Percentiles rank a stretch among this genome's conserved stretches.
Evolutionary conservation across 2,113 vertebrate species (phyloP).

Genomic region (Hemiscyllium ocellatum): DNA sequence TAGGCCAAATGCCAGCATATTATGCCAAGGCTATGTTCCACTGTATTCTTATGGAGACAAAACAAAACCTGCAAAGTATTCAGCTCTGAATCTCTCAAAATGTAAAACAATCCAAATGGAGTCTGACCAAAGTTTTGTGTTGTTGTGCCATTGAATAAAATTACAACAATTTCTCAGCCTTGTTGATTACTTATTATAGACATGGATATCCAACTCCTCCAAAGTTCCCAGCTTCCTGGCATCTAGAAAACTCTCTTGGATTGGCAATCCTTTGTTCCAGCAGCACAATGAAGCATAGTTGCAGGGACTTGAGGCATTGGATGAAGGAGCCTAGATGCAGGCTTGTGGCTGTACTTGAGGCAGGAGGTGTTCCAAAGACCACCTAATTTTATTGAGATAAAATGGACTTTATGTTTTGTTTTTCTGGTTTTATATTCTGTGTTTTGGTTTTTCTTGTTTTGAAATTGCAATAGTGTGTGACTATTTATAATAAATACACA

Average conservation of each 20-base stretch:
- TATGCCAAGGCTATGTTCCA: background rate
- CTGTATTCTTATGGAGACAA: background rate
- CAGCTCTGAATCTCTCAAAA: background rate
- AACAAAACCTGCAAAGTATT: background rate
- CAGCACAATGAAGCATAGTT: too few species aligned
- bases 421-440: too few species aligned
- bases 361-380: too few species aligned
- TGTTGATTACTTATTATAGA: background rate
- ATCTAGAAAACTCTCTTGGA: background rate
- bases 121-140: background rate
- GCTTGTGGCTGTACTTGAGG: too few species aligned
- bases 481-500: too few species aligned
- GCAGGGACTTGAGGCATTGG: too few species aligned
- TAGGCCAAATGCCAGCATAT: background rate
- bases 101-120: background rate
- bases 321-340: too few species aligned
- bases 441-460: too few species aligned
- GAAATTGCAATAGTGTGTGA: too few species aligned
- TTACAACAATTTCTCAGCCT: background rate
- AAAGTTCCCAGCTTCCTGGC: background rate
- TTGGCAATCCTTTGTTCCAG: too few species aligned
- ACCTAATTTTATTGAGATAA: too few species aligned
- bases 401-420: too few species aligned
- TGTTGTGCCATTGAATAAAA: background rate
- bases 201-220: background rate